A percentile compares a stretch with the other conserved stretches of the same genome.
Evolutionary conservation across 2,888 invertebrate species (phyloP).

Genomic region (Hipparchia semele): DNA sequence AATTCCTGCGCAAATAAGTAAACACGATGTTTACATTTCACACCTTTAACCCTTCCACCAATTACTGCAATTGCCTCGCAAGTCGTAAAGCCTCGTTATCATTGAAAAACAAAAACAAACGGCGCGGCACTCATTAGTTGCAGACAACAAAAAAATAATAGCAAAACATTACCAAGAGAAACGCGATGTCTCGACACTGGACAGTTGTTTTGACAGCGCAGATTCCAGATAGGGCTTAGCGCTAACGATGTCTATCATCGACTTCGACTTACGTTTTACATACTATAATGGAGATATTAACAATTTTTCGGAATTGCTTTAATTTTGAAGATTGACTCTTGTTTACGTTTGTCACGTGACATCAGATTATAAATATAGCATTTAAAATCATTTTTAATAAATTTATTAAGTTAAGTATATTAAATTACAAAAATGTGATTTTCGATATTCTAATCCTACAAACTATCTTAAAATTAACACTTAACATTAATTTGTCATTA

Average conservation of each 20-base stretch:
- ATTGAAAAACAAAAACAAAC: conserved; percentile 29
- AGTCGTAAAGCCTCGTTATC: conserved; percentile 31
- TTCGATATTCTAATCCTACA: too few relatives aligned
- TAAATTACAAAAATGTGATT: too few relatives aligned
- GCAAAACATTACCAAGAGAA: conserved; percentile 13
- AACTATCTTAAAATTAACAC: too few relatives aligned
- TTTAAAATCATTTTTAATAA: too few relatives aligned
- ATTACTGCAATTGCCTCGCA: conserved; percentile 3
- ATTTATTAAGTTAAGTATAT: too few relatives aligned
- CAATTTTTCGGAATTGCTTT: too few relatives aligned
- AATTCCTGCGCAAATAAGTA: too few relatives aligned
- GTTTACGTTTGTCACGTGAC: too few relatives aligned
- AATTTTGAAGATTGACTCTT: too few relatives aligned
- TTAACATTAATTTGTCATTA: too few relatives aligned
- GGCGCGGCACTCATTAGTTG: conserved; percentile 13
- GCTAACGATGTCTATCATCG: conserved; percentile 34
- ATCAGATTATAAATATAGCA: too few relatives aligned
- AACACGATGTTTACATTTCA: not conserved
- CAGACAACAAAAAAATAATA: conserved; percentile 19
- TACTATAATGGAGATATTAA: too few relatives aligned
- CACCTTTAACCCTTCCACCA: conserved; percentile 2
- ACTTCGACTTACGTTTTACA: not conserved
- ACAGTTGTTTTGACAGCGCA: conserved; percentile 32
- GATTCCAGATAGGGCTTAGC: conserved; percentile 36
- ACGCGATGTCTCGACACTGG: conserved; percentile 27